Evolutionary conservation across 2,888 invertebrate genomes (phyloP), one percentile per base, ranked within the genome.

Genomic region (Cerceris rybyensis): DNA sequence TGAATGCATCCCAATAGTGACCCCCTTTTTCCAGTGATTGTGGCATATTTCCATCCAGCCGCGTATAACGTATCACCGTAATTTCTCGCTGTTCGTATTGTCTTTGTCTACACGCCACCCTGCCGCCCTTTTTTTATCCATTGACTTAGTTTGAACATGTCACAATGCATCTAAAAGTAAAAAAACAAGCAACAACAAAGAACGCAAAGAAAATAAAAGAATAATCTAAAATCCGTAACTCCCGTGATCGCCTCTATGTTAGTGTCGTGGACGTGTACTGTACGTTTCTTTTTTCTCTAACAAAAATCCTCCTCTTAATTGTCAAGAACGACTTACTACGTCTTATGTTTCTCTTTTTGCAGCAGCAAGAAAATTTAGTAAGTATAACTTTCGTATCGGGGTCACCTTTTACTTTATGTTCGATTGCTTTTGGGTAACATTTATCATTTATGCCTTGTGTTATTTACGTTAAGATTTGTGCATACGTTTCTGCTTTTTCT

Each of bases 341-440:
- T 75, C 64, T 86, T 88, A 86, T 90, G 85, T 89, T 91, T 89
- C 81, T 89, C 78, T 89, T 80, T 91, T 95, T 95, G 93, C 95
- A 95, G 95, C 95, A 93, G 90, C 94, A 94, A 93, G 95, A 94
- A 90, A 94, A 93, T 91, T 93, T 95, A 94, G 95, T 95, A 95
- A 95, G 95, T 95, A 94, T 91, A 87, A 75, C 80, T 89, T 89
- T 82, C 84, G 86, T 75, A 67, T 65, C 52, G 72, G 77, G 68
- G 73, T 61, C 74, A 64, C 60, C 70, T 70, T 75, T 69, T 78
- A 61, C 58, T 80, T 80, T 78, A 66, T 52, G 78, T 74, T 85
- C 28, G 28, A 28, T 2, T 28, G 28, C 28, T 55, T 14, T 78
- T 82, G 66, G 81, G 84, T 86, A 84, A 84, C 75, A 69, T 46